Evolutionary conservation across 2,113 vertebrate species (phyloP).

Genomic region (Oreamnos americanus): DNA sequence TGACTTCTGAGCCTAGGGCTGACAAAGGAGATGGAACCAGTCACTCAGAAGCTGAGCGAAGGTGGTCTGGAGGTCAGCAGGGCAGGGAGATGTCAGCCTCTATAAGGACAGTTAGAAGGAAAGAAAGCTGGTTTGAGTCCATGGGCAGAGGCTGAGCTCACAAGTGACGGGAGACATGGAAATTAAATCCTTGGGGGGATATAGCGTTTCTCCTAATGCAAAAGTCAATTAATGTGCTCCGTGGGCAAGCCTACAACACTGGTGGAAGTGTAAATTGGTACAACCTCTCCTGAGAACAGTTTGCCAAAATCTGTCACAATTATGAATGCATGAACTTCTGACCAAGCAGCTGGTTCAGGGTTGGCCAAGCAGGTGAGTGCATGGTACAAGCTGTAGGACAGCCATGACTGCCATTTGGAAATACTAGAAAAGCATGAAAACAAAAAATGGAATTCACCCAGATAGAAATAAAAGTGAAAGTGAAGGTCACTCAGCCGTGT

Average conservation of each 20-base stretch:
- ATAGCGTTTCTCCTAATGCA: neutral
- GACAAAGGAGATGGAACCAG: neutral
- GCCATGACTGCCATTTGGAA: neutral
- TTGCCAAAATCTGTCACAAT: neutral
- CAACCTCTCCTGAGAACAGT: neutral
- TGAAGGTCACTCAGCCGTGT: neutral
- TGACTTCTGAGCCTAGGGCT: neutral
- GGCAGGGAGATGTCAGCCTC: accelerated
- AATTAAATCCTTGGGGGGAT: neutral
- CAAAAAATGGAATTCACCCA: neutral
- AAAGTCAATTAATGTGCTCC: neutral
- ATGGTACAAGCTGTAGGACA: neutral
- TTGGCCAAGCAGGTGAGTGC: accelerated
- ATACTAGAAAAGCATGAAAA: neutral
- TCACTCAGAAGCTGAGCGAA: neutral
- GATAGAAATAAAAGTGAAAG: neutral
- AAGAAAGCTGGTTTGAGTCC: neutral
- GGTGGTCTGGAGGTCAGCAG: neutral
- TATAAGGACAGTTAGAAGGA: neutral
- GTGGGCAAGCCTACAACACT: neutral
- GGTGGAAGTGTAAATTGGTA: neutral
- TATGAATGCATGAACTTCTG: neutral
- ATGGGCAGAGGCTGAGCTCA: neutral
- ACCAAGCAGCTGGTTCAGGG: neutral
- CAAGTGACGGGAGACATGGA: accelerated